Percentiles rank a stretch among this genome's conserved stretches.
phyloP scores from a whole-genome alignment of 2,113 vertebrate genomes.

The Dissostichus mawsoni region DNA sequence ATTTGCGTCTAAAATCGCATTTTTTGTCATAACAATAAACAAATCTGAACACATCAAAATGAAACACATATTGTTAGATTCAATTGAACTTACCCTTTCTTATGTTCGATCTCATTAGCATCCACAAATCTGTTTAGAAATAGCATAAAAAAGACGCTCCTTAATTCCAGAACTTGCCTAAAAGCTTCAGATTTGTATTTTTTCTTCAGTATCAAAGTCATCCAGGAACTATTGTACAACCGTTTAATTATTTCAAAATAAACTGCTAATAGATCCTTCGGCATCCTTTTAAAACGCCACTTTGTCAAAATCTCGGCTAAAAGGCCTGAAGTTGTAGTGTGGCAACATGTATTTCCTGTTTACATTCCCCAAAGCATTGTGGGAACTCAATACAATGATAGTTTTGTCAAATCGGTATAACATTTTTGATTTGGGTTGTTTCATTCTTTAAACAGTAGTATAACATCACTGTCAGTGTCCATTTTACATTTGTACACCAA shows the following conservation, averaged over 20 bases:
- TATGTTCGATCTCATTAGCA: not conserved
- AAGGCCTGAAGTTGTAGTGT: too few relatives aligned
- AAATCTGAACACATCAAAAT: not conserved
- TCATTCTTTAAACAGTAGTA: not conserved
- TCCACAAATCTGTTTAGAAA: not conserved
- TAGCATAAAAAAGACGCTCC: not conserved
- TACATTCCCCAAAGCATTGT: slow-evolving; percentile 2
- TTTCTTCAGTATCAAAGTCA: not conserved
- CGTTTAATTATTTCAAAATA: not conserved
- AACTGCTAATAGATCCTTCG: not conserved
- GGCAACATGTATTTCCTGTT: not conserved
- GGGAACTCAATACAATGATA: not conserved
- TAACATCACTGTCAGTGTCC: not conserved
- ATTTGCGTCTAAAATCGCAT: not conserved
- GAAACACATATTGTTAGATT: not conserved
- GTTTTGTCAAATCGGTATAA: not conserved
- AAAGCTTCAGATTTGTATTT: not conserved
- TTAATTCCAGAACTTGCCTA: not conserved
- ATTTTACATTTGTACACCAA: not conserved
- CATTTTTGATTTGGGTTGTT: not conserved
- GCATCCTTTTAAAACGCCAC: not conserved
- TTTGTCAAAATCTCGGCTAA: not conserved
- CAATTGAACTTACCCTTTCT: not conserved
- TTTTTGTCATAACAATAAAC: not conserved
- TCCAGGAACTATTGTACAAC: not conserved